Base-by-base conservation (phyloP, 2,888 invertebrate species). In the Chalcis sispes region DNA sequence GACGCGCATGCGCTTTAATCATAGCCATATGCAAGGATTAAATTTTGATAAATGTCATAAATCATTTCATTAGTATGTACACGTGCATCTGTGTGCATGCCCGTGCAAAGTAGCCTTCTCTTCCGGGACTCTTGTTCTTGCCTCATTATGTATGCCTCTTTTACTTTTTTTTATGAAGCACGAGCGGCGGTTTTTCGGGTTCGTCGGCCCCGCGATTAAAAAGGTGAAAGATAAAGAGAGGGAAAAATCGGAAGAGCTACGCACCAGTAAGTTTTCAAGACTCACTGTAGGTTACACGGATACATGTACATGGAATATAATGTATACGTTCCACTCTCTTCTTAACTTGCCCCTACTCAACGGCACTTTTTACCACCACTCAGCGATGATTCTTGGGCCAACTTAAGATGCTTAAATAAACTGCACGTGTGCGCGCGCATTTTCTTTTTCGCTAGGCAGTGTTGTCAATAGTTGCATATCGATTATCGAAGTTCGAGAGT, bases 321-420 rank as follows among this genome's bases (percentile, higher is more conserved):
- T 18, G 42, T 25, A 61, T 23, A 36, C 13, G 5, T 69, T 48
- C 59, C 70, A 27, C 48, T 59, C 59, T 59, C 72, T n/a, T n/a
- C n/a, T n/a, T n/a, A n/a, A 23, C 59, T 59, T 36, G 36, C 66
- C 71, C 72, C 66, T 73, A 66, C 66, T 59, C 59, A 52, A 59
- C 59, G 66, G 56, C 74, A 54, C 69, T 69, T 64, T 64, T 75
- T 75, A 54, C 75, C 75, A 75, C 75, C 70, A 50, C 64, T 59
- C 58, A 36, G 58, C 58, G 25, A 15, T 23, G 59, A 36, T 48
- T 20, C 70, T n/a, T n/a, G n/a, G 52, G 52, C 61, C 70, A 50
- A 70, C 59, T 50, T 61, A 52, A 50, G 36, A 10, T 42, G 50
- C 20, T 42, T 52, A 36, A 50, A 52, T 27, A 56, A 42, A 64